Evolutionary conservation across 2,888 invertebrate species (phyloP).

Genomic region (Caenorhabditis japonica): DNA sequence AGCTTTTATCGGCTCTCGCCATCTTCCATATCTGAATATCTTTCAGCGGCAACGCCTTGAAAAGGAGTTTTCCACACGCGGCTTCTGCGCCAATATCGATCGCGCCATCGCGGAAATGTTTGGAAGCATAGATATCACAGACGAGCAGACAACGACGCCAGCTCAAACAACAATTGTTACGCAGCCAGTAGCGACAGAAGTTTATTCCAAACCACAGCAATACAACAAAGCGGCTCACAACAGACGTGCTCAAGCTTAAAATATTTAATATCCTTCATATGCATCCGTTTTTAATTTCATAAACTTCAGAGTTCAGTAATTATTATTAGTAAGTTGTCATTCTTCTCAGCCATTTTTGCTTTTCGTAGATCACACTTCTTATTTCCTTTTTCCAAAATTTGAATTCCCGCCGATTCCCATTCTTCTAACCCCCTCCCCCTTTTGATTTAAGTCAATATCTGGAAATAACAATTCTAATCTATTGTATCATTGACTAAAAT

Average conservation of each 20-base stretch:
- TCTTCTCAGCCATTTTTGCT: constrained; percentile 11
- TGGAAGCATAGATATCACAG: constrained; percentile 28
- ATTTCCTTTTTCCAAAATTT: not conserved
- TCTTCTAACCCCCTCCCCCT: not conserved
- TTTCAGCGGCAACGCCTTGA: constrained; percentile 73
- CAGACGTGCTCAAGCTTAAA: constrained; percentile 42
- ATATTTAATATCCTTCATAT: not conserved
- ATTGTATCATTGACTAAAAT: constrained; percentile 31
- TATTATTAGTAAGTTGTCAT: constrained; percentile 32
- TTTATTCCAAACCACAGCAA: constrained; percentile 23
- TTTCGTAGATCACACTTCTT: constrained; percentile 1
- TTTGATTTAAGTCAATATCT: constrained; percentile 3
- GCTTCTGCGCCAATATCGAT: constrained; percentile 74
- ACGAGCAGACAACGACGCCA: not conserved
- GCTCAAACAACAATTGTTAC: constrained; percentile 5
- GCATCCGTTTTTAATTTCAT: not conserved
- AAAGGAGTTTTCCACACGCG: constrained; percentile 70
- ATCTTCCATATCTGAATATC: constrained; percentile 22
- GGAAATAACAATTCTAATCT: constrained; percentile 37
- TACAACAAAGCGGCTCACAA: constrained; percentile 17
- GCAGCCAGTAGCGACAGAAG: constrained; percentile 35
- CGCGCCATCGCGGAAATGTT: constrained; percentile 72
- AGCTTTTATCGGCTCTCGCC: constrained; percentile 34
- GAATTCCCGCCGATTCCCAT: constrained; percentile 1
- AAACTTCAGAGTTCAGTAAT: constrained; percentile 16